Evolutionary conservation across 1,140 invertebrate species (phyloP).

Genomic region (Cyphomyrmex costatus): DNA sequence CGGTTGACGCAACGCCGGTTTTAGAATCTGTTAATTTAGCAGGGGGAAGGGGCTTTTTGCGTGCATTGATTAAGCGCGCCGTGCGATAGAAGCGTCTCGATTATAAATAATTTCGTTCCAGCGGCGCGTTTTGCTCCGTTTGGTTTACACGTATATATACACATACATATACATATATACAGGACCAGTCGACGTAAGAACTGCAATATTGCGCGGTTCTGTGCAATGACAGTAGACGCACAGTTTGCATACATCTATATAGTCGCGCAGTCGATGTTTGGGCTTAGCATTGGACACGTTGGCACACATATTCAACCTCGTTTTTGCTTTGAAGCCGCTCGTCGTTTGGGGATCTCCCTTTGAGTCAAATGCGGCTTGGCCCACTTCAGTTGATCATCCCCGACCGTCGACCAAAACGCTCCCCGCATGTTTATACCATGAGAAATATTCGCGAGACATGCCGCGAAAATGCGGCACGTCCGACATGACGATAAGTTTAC

Average conservation of each 20-base stretch:
- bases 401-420: constrained; percentile 34
- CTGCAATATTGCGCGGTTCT: constrained; percentile 25
- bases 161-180: no score
- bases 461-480: not conserved
- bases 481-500: constrained; percentile 19
- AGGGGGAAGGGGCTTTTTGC: constrained; percentile 12
- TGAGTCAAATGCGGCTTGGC: constrained; percentile 36
- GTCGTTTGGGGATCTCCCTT: constrained; percentile 24
- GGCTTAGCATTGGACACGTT: constrained; percentile 1
- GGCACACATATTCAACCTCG: constrained; percentile 62
- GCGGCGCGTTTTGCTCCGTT: constrained; percentile 1
- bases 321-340: constrained; percentile 53
- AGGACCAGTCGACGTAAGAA: constrained; percentile 8
- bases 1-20: constrained; percentile 35
- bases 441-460: constrained; percentile 39
- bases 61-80: constrained; percentile 39
- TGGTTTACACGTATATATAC: no score
- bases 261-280: constrained; percentile 18
- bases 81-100: constrained; percentile 32
- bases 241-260: not conserved
- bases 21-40: constrained; percentile 44
- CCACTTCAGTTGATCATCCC: constrained; percentile 28
- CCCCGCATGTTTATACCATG: constrained; percentile 36
- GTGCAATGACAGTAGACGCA: constrained; percentile 37
- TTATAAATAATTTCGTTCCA: constrained; percentile 42